Percentiles rank a stretch among this genome's conserved stretches.
Evolutionary conservation across 2,888 invertebrate genomes (phyloP).

Genomic region (Polyommatus icarus): DNA sequence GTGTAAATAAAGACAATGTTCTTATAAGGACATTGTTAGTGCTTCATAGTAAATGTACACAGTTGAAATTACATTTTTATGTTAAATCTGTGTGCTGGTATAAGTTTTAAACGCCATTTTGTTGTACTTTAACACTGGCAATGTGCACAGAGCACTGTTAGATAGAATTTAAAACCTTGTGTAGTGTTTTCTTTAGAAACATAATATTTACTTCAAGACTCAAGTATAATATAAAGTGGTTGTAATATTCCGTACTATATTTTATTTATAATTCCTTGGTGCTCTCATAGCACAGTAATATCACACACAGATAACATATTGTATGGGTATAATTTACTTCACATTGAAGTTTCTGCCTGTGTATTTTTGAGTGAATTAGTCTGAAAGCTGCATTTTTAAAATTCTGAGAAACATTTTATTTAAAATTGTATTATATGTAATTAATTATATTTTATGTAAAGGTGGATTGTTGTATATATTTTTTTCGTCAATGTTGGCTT

Average conservation of each 20-base stretch:
- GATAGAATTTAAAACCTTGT: background rate
- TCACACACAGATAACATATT: slow-evolving; percentile 9
- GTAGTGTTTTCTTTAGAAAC: background rate
- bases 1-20: slow-evolving; percentile 9
- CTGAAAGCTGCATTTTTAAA: slow-evolving; percentile 32
- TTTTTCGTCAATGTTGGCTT: slow-evolving; percentile 21
- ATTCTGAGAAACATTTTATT: slow-evolving; percentile 16
- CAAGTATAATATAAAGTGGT: background rate
- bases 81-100: slow-evolving; percentile 24
- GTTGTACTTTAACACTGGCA: background rate
- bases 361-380: slow-evolving; percentile 21
- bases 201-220: background rate
- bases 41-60: slow-evolving; percentile 9
- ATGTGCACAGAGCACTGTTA: background rate
- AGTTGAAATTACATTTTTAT: background rate
- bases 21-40: background rate
- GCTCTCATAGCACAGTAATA: background rate
- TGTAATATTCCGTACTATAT: background rate
- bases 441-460: slow-evolving; percentile 23
- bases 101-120: background rate
- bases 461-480: slow-evolving; percentile 21
- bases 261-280: background rate
- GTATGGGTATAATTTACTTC: slow-evolving; percentile 32
- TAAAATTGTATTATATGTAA: slow-evolving; percentile 27
- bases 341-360: slow-evolving; percentile 38